phyloP scores from a whole-genome alignment of 2,888 invertebrate genomes.

The Cyrtodaria siliqua region DNA sequence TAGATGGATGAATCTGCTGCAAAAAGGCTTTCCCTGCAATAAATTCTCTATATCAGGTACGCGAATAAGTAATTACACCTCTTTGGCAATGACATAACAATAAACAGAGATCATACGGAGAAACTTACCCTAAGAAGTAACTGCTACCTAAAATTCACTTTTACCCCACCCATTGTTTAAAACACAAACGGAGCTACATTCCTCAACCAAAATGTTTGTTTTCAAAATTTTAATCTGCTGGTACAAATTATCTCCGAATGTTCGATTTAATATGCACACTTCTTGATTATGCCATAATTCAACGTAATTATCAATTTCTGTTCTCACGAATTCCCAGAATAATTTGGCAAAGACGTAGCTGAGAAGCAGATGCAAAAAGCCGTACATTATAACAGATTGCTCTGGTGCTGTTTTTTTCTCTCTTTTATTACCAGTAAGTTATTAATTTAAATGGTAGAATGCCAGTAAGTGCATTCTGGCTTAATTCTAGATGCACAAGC shows the following conservation, averaged over 20 bases:
- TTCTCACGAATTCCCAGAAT: conserved; percentile 44
- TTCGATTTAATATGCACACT: conserved; percentile 9
- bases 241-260: conserved; percentile 19
- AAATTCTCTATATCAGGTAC: too few relatives aligned
- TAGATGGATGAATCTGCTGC: too few relatives aligned
- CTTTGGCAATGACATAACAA: too few relatives aligned
- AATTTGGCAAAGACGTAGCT: conserved; percentile 36
- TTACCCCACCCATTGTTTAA: conserved; percentile 8
- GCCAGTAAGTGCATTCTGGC: conserved; percentile 22
- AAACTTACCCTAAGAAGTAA: too few relatives aligned
- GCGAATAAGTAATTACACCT: too few relatives aligned
- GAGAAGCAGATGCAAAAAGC: conserved; percentile 10
- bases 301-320: conserved; percentile 24
- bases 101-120: too few relatives aligned
- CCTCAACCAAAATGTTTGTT: conserved; percentile 16
- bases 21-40: too few relatives aligned
- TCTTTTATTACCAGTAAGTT: conserved; percentile 26
- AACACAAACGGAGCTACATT: not conserved
- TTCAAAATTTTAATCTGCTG: conserved; percentile 35
- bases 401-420: not conserved
- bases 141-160: not conserved
- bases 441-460: conserved; percentile 37
- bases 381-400: not conserved
- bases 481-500: too few relatives aligned
- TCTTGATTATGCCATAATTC: conserved; percentile 13